Base-by-base conservation (phyloP, 2,888 invertebrate species). In the Calliphora vomitoria region DNA sequence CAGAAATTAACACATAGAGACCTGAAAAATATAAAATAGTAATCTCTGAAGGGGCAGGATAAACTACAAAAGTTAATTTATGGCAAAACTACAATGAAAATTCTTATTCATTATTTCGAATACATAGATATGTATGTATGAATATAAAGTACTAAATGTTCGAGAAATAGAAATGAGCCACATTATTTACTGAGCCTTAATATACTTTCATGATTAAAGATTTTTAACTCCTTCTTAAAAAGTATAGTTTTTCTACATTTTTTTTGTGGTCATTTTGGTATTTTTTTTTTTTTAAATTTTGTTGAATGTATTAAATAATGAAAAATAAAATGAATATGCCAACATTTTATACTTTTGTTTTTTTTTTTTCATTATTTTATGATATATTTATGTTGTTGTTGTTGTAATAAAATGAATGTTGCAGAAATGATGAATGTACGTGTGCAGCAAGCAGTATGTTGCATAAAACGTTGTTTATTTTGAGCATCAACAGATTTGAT, bases 381-480 rank as follows among this genome's bases (percentile, higher is more conserved):
- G 58, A 75, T 53, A 69, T 66, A 64, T 76, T 38, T 76, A 50
- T 71, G 80, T 41, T 75, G 62, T 18, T 62, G 53, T 71, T 75
- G 66, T 64, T 74, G 78, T 58, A 87, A 81, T 71, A 84, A 76
- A 81, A 87, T 71, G 15, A 84, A 81, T 76, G 62, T 86, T 86
- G 74, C 58, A 62, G 35, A 79, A 82, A 86, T 86, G 82, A 86
- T 79, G 82, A 76, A 76, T 85, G 79, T 79, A 62, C 55, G 15
- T 38, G 60, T 55, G 50, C 10, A 11, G 44, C 31, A 44, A n/a
- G 15, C 13, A 71, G 20, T 72, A 50, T 72, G 58, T 50, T 38
- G 78, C 76, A 81, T 81, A 78, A 82, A 84, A 68, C 75, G 50
- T 75, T 80, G 80, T 83, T 87, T 78, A 87, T 84, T 87, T 81